Conservation (phyloP, 30 jellyfish, hydroid and myxozoan species). For the Nemopilema nomurai region DNA sequence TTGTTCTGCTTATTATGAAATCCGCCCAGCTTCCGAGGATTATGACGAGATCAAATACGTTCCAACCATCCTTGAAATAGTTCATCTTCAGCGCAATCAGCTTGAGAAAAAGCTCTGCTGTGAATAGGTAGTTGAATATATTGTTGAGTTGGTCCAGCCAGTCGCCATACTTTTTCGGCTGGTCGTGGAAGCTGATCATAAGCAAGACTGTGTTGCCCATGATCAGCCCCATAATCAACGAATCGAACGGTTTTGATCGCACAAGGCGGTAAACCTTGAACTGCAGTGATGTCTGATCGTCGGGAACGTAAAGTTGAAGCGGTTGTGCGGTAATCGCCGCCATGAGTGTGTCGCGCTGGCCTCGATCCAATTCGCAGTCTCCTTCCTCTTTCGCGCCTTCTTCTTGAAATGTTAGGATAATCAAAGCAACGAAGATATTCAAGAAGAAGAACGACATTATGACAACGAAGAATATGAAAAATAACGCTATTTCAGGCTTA, state of each 20-base stretch:
- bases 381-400: conserved; percentile 80
- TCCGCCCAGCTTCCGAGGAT: conserved; percentile 84
- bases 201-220: conserved; percentile 61
- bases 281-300: conserved; percentile 72
- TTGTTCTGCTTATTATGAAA: conserved; percentile 48
- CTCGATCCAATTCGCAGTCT: conserved; percentile 76
- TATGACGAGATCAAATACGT: conserved; percentile 74
- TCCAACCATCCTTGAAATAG: conserved; percentile 87
- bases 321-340: conserved; percentile 84
- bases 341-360: conserved; percentile 74
- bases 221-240: conserved; percentile 67
- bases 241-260: conserved; percentile 70
- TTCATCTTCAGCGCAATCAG: conserved; percentile 74
- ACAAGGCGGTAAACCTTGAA: conserved; percentile 79
- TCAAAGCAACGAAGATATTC: conserved; percentile 81
- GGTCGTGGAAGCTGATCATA: conserved; percentile 68
- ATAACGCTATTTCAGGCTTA: conserved; percentile 68
- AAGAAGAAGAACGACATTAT: conserved; percentile 83
- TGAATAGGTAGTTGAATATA: conserved; percentile 69
- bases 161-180: conserved; percentile 64
- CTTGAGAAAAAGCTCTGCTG: conserved; percentile 68
- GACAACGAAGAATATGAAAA: conserved; percentile 68
- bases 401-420: conserved; percentile 80
- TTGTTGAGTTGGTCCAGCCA: conserved; percentile 53
- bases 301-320: conserved; percentile 79